phyloP scores from a whole-genome alignment of 2,888 invertebrate species.

The Napeogenes sylphis region DNA sequence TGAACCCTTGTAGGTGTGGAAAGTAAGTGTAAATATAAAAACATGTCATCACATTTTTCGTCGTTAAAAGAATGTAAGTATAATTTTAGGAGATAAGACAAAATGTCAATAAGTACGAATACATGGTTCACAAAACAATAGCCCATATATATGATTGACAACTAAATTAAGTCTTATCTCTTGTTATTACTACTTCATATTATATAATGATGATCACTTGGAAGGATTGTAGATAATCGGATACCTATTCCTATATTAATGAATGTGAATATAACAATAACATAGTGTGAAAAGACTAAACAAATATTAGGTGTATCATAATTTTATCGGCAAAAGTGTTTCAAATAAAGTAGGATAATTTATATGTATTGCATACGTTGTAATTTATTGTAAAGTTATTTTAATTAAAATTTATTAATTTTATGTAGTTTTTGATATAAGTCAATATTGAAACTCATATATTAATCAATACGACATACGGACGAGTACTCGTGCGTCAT shows the following conservation, averaged over 20 bases:
- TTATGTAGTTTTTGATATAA: slow-evolving; percentile 77
- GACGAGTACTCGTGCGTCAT: slow-evolving; percentile 52
- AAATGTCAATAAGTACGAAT: not conserved
- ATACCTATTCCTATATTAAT: slow-evolving; percentile 52
- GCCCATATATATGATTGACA: not conserved
- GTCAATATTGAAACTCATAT: slow-evolving; percentile 62
- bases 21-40: slow-evolving; percentile 43
- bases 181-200: slow-evolving; percentile 18
- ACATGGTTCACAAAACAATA: not conserved
- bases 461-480: slow-evolving; percentile 48
- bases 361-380: slow-evolving; percentile 59
- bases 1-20: slow-evolving; percentile 33
- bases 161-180: slow-evolving; percentile 19
- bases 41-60: slow-evolving; percentile 40
- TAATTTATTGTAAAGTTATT: slow-evolving; percentile 72
- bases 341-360: slow-evolving; percentile 50
- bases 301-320: slow-evolving; percentile 50
- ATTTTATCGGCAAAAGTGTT: slow-evolving; percentile 61
- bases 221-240: slow-evolving; percentile 50
- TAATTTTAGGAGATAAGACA: slow-evolving; percentile 4
- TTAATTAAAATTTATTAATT: slow-evolving; percentile 64
- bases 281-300: slow-evolving; percentile 63
- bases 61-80: slow-evolving; percentile 3
- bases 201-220: slow-evolving; percentile 10
- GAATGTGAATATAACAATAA: slow-evolving; percentile 72